These are phyloP conservation scores for Hemicentrotus pulcherrimus DNA, from an alignment of 35 echinoderm and acorn worm species.

Conservation along the genomic window DNA sequence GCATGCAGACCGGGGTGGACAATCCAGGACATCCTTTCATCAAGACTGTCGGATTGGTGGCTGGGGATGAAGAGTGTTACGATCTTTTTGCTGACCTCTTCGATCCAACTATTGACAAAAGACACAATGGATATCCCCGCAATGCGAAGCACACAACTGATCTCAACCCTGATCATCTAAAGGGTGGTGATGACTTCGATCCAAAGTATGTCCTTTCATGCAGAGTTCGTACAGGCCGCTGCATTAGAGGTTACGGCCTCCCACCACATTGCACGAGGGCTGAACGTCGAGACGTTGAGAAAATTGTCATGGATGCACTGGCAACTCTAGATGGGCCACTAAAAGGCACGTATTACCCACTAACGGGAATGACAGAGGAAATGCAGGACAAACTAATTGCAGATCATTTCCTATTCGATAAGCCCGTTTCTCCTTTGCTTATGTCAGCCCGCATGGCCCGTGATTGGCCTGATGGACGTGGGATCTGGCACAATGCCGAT, in stretches of 20 bases:
- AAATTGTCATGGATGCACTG: slow-evolving; percentile 72
- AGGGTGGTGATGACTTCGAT: slow-evolving; percentile 80
- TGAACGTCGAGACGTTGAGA: slow-evolving; percentile 86
- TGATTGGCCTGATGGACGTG: slow-evolving; percentile 96
- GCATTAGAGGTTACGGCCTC: slow-evolving; percentile 77
- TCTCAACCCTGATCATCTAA: slow-evolving; percentile 79
- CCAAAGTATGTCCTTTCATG: slow-evolving; percentile 87
- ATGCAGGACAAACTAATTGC: slow-evolving; percentile 87
- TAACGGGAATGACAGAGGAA: slow-evolving; percentile 90
- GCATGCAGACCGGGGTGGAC: slow-evolving; percentile 98
- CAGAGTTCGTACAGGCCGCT: slow-evolving; percentile 85
- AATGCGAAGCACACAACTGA: slow-evolving; percentile 81
- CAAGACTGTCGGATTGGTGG: slow-evolving; percentile 89
- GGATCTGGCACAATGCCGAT: slow-evolving; percentile 92
- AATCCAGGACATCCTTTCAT: slow-evolving; percentile 96
- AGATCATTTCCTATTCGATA: slow-evolving; percentile 97
- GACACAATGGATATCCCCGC: slow-evolving; percentile 74
- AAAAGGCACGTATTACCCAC: slow-evolving; percentile 85
- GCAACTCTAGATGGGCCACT: slow-evolving; percentile 78
- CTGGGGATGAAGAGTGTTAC: slow-evolving; percentile 94
- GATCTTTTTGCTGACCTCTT: slow-evolving; percentile 83
- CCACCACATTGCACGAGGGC: slow-evolving; percentile 81
- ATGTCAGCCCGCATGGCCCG: slow-evolving; percentile 84
- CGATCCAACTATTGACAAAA: slow-evolving; percentile 82
- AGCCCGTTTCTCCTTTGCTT: slow-evolving; percentile 94